These are phyloP conservation scores for Zoanthus solanderi DNA, from an alignment of 92 coral and sea anemone species.

Conservation along the genomic window DNA sequence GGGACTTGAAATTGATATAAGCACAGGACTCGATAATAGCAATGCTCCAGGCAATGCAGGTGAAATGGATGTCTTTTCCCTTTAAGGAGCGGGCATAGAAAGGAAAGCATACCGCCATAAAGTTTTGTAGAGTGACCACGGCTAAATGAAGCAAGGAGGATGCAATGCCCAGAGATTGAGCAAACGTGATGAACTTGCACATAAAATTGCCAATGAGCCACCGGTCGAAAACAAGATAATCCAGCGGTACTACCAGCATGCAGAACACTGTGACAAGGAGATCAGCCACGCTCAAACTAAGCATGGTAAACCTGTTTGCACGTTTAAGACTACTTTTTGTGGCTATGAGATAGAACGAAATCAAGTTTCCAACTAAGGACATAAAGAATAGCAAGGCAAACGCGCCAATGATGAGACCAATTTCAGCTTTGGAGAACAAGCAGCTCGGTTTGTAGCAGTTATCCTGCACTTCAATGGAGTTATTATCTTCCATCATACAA, in stretches of 20 bases:
- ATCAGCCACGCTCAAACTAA: constrained; percentile 28
- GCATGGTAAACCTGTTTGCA: constrained; percentile 28
- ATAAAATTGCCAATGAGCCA: constrained; percentile 4
- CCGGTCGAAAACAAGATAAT: background rate
- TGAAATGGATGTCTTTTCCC: constrained; percentile 1
- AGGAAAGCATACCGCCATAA: constrained; percentile 36
- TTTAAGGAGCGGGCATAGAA: constrained; percentile 39
- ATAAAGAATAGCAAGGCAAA: constrained; percentile 23
- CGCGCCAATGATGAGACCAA: constrained; percentile 5
- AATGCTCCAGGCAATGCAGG: constrained; percentile 12
- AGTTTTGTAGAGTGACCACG: constrained; percentile 34
- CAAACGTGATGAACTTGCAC: constrained; percentile 32
- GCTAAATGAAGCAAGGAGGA: constrained; percentile 29
- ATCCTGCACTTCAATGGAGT: background rate
- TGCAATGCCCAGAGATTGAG: constrained; percentile 14
- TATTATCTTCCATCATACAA: background rate
- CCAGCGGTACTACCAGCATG: constrained; percentile 11
- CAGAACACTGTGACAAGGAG: constrained; percentile 32
- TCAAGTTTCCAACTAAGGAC: constrained; percentile 26
- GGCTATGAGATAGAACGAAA: background rate
- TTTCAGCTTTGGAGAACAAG: constrained; percentile 28
- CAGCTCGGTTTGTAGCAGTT: constrained; percentile 20
- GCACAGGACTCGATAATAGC: constrained; percentile 14
- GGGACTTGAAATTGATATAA: constrained; percentile 30
- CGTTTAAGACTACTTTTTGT: constrained; percentile 17